phyloP scores from a whole-genome alignment of 2,888 invertebrate genomes.

The Acheta domesticus region DNA sequence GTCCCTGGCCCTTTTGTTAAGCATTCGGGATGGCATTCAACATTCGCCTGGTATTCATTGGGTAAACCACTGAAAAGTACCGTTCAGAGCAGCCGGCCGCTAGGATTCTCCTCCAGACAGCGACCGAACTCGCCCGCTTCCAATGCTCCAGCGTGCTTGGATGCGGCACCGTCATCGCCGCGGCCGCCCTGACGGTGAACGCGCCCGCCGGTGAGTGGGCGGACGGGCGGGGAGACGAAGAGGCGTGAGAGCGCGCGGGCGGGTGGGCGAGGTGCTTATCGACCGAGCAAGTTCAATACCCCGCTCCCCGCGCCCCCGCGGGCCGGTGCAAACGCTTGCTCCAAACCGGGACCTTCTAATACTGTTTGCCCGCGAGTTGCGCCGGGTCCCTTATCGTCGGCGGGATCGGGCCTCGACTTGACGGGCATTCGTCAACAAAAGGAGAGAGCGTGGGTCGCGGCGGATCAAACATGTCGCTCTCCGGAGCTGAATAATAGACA shows the following conservation, averaged over 20 bases:
- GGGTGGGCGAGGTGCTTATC: neutral
- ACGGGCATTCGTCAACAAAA: slow-evolving; percentile 18
- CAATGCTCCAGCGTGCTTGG: neutral
- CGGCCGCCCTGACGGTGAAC: neutral
- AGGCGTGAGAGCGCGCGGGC: neutral
- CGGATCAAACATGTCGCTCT: neutral
- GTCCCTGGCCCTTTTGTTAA: too few species aligned
- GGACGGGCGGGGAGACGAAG: too few species aligned
- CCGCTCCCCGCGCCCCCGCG: neutral
- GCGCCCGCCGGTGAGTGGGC: neutral
- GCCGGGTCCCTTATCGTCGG: neutral
- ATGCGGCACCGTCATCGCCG: neutral
- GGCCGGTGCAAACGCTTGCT: neutral
- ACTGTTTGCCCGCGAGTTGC: slow-evolving; percentile 9
- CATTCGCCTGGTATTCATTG: too few species aligned
- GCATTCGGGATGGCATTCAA: too few species aligned
- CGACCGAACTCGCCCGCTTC: too few species aligned
- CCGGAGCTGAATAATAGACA: neutral
- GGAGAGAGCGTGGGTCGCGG: neutral
- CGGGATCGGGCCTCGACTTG: neutral
- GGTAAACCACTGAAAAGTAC: too few species aligned
- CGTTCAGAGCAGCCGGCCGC: too few species aligned
- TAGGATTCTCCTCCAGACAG: too few species aligned
- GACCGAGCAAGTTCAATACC: slow-evolving; percentile 18
- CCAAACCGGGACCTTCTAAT: neutral